Evolutionary conservation across 2,113 vertebrate species (phyloP), one percentile per base, ranked within the genome.

Genomic region (Pseudorhombus dupliciocellatus): DNA sequence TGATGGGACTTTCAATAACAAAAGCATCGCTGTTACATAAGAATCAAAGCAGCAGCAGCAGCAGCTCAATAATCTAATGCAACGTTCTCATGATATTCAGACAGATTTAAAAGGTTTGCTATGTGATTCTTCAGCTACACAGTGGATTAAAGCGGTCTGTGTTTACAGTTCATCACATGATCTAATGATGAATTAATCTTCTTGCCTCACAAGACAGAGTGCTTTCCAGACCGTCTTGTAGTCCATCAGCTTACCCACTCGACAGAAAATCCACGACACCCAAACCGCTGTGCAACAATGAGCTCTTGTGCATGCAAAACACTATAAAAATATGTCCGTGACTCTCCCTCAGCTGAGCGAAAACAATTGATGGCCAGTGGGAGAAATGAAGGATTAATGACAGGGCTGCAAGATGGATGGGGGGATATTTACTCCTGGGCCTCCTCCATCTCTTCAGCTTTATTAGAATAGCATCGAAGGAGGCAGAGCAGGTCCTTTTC

Each of bases 401-500:
- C 58, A 42, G n/a, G 4, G 66, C 60, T 18, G 66, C 53, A 61
- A 62, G 58, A 69, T n/a, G 61, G 75, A 82, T 11, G 22, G 71
- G 52, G 75, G 61, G 60, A 90, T 84, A 80, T 83, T 85, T 81
- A 79, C 71, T 76, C 73, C 65, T 26, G 54, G 67, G 75, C 59
- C 59, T 75, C 58, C 55, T 68, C 54, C 77, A 56, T 84, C 53
- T 79, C 70, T 50, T 30, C 30, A 28, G 64, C 74, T 80, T 82
- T 80, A 84, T 85, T 80, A 84, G 77, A 84, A 72, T 21, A 50
- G 67, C 80, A 53, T 28, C 15, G 24, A 74, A 44, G 63, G 59
- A 75, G 64, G 77, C 73, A 56, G 75, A 64, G 16, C 28, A 40
- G 76, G 42, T 63, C 57, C 75, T 70, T 70, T 70, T 66, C 71